These are phyloP conservation scores for Pomacea maculata DNA, from an alignment of 1,140 invertebrate genomes.

Conservation along the genomic window DNA sequence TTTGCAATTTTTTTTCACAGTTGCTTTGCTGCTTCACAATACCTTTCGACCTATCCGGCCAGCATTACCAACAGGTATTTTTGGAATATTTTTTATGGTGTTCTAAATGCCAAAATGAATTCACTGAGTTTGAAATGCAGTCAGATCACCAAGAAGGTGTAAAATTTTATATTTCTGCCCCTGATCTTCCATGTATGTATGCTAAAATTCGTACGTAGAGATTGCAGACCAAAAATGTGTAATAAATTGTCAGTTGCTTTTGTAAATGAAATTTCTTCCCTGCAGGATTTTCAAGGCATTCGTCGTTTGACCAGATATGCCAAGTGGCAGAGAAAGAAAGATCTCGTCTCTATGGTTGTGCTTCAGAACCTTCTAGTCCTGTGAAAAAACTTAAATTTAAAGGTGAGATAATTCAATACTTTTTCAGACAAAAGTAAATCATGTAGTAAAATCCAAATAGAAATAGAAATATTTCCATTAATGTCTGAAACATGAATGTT, in stretches of 20 bases:
- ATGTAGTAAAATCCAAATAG: not conserved
- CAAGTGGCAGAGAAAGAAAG: slow-evolving; percentile 61
- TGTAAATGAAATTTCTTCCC: not conserved
- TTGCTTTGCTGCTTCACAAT: slow-evolving; percentile 6
- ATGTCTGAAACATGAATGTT: too few relatives aligned
- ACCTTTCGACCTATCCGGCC: slow-evolving; percentile 8
- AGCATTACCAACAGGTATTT: slow-evolving; percentile 6
- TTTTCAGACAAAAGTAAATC: not conserved
- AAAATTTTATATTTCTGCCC: too few relatives aligned
- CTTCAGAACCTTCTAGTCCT: slow-evolving; percentile 53
- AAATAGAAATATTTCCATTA: too few relatives aligned
- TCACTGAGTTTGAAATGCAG: too few relatives aligned
- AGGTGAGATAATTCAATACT: slow-evolving; percentile 3
- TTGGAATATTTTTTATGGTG: too few relatives aligned
- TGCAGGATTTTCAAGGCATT: slow-evolving; percentile 52
- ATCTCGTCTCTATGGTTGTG: slow-evolving; percentile 46
- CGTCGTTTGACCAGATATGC: slow-evolving; percentile 65
- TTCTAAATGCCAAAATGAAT: too few relatives aligned
- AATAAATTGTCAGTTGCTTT: too few relatives aligned
- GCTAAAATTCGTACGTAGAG: too few relatives aligned
- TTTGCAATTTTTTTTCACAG: slow-evolving; percentile 17
- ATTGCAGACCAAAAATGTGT: too few relatives aligned
- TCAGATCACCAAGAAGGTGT: too few relatives aligned
- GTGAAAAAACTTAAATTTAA: slow-evolving; percentile 40
- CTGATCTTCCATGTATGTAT: too few relatives aligned